Base-by-base conservation (phyloP, 2,113 vertebrate species). In the Caranx ignobilis region DNA sequence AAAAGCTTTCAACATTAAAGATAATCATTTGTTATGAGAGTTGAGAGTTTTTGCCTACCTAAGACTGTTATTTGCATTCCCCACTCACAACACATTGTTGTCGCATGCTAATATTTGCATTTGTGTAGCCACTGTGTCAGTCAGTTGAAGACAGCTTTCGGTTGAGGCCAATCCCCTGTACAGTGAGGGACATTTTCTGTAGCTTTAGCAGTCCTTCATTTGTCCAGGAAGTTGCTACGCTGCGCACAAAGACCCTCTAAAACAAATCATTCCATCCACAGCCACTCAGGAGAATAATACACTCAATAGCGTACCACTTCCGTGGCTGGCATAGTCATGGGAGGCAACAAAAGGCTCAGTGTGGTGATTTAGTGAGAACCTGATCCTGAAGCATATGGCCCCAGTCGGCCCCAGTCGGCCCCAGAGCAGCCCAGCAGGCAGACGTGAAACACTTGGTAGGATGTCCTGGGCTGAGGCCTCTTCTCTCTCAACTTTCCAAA, bases 321-420 rank as follows among this genome's bases (percentile, higher is more conserved):
- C 66, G 21, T 69, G 76, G 67, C 68, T 81, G 80, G 81, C 77
- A 65, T 81, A 39, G 21, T 67, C 71, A 45, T 57, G 50, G 59
- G 79, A 81, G 66, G 65, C 59, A 85, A 82, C 75, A 77, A 88
- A 87, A 74, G 62, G 71, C 82, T 26, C 26, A 6, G 77, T 66
- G 52, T 71, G 56, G 70, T 75, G 80, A 76, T 88, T 83, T 84
- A 90, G 81, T 83, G 75, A 2, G 80, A 93, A 89, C 78, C 77
- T 89, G 87, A 86, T 87, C 87, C 86, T 65, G 37, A 21, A 90
- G 75, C 88, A 87, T 83, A 84, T 90, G 85, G 45, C 68, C 67
- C 68, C 77, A 18, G 56, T 83, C 84, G 66, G 68, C 10, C 35
- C 52, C 31, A 26, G 26, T 26, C 26, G 85, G 45, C 68, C 67